phyloP scores from a whole-genome alignment of 2,888 invertebrate species.

The Phortica magna region DNA sequence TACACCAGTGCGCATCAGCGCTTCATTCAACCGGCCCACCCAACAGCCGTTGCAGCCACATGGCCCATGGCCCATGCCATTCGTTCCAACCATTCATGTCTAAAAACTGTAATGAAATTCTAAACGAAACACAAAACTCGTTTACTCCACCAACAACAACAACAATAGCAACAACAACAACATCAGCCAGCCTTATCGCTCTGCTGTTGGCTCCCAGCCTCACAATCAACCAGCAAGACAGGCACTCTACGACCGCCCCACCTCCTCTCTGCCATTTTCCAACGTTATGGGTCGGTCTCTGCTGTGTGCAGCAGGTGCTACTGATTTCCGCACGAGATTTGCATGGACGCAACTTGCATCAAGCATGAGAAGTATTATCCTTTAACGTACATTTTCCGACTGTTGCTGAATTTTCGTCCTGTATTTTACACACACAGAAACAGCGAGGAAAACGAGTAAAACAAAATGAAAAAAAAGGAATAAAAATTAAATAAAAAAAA shows the following conservation, averaged over 20 bases:
- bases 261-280: too few species aligned
- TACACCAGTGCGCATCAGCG: too few species aligned
- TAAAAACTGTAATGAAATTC: constrained; percentile 53
- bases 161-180: neutral
- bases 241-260: too few species aligned
- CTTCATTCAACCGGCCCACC: too few species aligned
- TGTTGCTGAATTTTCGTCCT: too few species aligned
- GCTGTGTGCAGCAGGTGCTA: neutral
- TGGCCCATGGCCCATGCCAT: neutral
- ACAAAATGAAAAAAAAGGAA: too few species aligned
- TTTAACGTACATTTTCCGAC: neutral
- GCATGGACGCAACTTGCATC: neutral
- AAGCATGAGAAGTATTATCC: neutral
- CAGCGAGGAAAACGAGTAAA: too few species aligned
- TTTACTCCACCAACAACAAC: neutral
- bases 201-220: neutral
- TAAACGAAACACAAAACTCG: constrained; percentile 60
- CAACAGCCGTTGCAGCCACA: too few species aligned
- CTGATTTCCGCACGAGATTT: constrained; percentile 11
- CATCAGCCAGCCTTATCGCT: neutral
- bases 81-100: neutral
- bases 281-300: too few species aligned
- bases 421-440: too few species aligned
- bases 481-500: too few species aligned
- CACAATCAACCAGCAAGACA: too few species aligned